Conservation (phyloP, 2,113 vertebrate species). For the Girardinichthys multiradiatus region DNA sequence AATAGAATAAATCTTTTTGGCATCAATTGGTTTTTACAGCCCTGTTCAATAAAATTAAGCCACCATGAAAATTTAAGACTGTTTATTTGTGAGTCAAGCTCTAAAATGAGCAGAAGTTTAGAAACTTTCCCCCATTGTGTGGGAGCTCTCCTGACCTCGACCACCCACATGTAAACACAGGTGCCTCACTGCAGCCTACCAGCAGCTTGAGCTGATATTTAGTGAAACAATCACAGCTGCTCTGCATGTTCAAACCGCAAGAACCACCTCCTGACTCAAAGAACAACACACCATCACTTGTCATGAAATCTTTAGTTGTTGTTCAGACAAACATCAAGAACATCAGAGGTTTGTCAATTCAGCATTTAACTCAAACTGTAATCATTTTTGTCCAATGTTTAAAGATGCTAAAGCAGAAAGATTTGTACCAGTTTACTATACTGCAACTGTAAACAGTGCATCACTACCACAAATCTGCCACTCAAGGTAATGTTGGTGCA, state of each 20-base stretch:
- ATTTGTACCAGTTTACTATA: too few relatives aligned
- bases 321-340: background rate
- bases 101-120: slow-evolving; percentile 1
- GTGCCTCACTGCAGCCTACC: slow-evolving; percentile 51
- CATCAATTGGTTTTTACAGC: too few relatives aligned
- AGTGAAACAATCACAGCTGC: slow-evolving; percentile 56
- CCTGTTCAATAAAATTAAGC: too few relatives aligned
- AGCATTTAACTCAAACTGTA: slow-evolving; percentile 41
- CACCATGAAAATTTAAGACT: too few relatives aligned
- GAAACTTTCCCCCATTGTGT: background rate
- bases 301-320: slow-evolving; percentile 37
- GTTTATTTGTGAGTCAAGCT: too few relatives aligned
- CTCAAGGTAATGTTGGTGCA: too few relatives aligned
- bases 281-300: background rate
- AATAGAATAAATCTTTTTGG: too few relatives aligned
- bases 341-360: slow-evolving; percentile 49
- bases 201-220: slow-evolving; percentile 47
- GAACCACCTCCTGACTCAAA: slow-evolving; percentile 10
- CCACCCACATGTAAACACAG: slow-evolving; percentile 63
- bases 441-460: too few relatives aligned
- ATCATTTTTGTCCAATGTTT: background rate
- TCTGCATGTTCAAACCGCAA: slow-evolving; percentile 22
- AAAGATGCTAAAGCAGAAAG: too few relatives aligned
- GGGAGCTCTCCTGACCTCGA: slow-evolving; percentile 17
- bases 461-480: too few relatives aligned